Conservation (phyloP, 2,113 vertebrate species). For the Anolis carolinensis region DNA sequence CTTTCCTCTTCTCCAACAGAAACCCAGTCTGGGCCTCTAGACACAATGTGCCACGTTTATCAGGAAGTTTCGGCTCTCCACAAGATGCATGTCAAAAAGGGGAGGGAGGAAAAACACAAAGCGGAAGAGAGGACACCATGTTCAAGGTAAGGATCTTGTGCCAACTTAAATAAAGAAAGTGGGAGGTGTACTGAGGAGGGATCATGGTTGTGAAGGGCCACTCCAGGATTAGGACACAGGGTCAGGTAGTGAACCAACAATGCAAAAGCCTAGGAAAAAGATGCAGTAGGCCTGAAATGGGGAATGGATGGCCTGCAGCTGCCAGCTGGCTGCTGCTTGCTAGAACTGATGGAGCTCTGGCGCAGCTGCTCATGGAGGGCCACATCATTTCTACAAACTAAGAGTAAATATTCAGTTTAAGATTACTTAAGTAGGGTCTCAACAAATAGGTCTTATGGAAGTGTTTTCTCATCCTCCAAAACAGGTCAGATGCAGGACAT, state of each 20-base stretch:
- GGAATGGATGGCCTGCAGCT: not conserved
- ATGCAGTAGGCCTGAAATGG: no score
- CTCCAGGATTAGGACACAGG: no score
- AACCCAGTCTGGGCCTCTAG: not conserved
- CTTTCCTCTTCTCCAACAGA: not conserved
- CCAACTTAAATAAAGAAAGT: conserved; percentile 10
- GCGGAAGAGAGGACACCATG: not conserved
- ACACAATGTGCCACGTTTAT: not conserved
- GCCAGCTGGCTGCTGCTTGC: not conserved
- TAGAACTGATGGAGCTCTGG: not conserved
- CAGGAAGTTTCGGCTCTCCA: not conserved
- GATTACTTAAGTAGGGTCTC: not conserved
- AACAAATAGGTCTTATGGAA: not conserved
- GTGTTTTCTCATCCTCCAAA: not conserved
- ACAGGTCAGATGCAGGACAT: not conserved
- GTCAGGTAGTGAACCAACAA: not conserved
- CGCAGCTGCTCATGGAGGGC: no score
- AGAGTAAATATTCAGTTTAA: not conserved
- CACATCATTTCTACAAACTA: not conserved
- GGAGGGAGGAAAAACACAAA: not conserved
- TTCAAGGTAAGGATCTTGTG: conserved; percentile 8
- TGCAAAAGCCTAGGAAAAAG: not conserved
- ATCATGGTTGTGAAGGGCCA: not conserved
- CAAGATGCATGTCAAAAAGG: conserved; percentile 10
- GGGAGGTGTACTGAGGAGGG: not conserved